Base-by-base conservation (phyloP, 1,140 invertebrate species). In the Bactericera cockerelli region DNA sequence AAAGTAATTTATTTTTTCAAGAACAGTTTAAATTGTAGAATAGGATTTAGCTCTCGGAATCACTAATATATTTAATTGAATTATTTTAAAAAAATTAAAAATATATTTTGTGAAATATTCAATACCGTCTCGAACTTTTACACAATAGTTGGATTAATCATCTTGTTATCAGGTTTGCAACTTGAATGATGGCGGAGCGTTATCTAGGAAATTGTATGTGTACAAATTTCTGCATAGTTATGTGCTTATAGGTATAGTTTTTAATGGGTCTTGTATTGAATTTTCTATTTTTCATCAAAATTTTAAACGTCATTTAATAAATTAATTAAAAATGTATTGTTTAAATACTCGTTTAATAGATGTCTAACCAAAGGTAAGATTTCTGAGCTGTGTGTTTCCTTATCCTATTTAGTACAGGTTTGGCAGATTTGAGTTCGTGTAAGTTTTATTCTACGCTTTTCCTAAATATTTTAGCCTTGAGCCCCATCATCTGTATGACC, bases 401-500 rank as follows among this genome's bases (percentile, higher is more conserved):
- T 6, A 31, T 6, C 13, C 28, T 31, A 31, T 13, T 6, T 31
- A 6, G 4, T 13, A 31, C 13, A 31, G 28, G 28, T 31, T 31
- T 31, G 28, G 28, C n/a, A n/a, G n/a, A n/a, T 31, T 49, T 49
- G 42, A 8, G 42, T 19, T 49, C 8, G 22, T 49, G n/a, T 49
- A 22, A 8, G 19, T 19, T 49, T 19, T 19, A 8, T 49, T 49
- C 42, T 49, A 19, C 42, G 42, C 42, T 49, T 49, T 16, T 49
- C 22, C 42, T 22, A n/a, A 49, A 49, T 49, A n/a, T 22, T 4
- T 22, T 49, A 49, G 42, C 42, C 42, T 49, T 49, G 42, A 49
- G 42, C n/a, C 42, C 42, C 42, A 49, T 49, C 42, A 49, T 16
- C n/a, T 49, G 42, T 49, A 49, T 49, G 42, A 49, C 42, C 42